Percentiles rank a stretch among this genome's conserved stretches.
Conservation (phyloP, 2,113 vertebrate genomes). For the Lonchura striata region DNA sequence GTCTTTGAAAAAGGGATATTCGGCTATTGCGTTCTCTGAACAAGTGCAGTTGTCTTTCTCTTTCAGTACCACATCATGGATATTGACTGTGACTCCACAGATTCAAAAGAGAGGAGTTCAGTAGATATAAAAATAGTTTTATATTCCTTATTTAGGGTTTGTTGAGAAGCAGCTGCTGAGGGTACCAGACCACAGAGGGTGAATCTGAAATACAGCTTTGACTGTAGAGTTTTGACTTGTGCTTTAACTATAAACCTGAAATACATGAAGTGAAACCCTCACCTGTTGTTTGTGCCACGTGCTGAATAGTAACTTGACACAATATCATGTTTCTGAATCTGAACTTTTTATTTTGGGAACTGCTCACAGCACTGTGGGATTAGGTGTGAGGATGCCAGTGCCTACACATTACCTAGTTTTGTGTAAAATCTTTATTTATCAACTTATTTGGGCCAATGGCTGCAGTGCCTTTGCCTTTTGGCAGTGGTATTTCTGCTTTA, state of each 20-base stretch:
- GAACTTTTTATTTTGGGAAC: background rate
- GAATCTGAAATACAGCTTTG: background rate
- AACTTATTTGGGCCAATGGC: background rate
- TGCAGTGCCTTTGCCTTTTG: background rate
- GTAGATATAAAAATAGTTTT: background rate
- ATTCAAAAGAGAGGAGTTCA: background rate
- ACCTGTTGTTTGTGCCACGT: background rate
- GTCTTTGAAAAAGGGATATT: background rate
- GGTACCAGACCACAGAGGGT: background rate
- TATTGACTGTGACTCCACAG: background rate
- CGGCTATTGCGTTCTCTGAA: background rate
- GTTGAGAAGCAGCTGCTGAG: background rate
- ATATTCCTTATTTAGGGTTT: background rate
- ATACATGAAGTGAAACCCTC: background rate
- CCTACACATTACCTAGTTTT: fast-evolving
- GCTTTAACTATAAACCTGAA: background rate
- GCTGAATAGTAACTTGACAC: background rate
- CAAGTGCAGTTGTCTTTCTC: background rate
- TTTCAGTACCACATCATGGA: background rate
- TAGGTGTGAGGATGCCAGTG: background rate
- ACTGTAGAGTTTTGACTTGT: background rate
- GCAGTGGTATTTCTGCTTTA: background rate
- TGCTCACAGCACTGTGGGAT: background rate
- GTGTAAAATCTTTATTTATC: background rate
- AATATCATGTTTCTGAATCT: background rate